Evolutionary conservation across 1,140 invertebrate species (phyloP).

Genomic region (Papilio aristodemus): DNA sequence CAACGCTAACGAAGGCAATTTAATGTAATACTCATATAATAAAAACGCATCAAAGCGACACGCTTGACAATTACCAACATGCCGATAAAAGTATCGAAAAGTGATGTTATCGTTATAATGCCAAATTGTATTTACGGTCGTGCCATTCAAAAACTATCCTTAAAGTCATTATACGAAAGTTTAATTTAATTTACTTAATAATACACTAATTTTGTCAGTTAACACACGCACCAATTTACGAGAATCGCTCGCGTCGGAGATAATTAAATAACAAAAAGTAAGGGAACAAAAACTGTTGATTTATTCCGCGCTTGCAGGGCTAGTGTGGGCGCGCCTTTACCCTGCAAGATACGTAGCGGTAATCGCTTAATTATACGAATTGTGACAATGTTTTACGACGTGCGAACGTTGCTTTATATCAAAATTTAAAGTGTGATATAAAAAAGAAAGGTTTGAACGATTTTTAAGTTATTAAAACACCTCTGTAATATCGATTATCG

Average conservation of each 20-base stretch:
- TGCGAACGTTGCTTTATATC: conserved; percentile 27
- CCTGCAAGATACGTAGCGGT: conserved; percentile 39
- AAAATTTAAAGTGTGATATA: neutral
- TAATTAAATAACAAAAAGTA: conserved; percentile 73
- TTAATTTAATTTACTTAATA: conserved; percentile 20
- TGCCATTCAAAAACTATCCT: conserved; percentile 36
- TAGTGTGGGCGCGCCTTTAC: conserved; percentile 46
- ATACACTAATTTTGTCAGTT: conserved; percentile 35
- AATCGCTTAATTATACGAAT: conserved; percentile 52
- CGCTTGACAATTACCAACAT: conserved; percentile 50
- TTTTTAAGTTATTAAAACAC: neutral
- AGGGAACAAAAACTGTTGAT: conserved; percentile 61
- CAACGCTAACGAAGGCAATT: conserved; percentile 39
- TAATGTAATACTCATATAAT: conserved; percentile 44
- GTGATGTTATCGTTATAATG: conserved; percentile 51
- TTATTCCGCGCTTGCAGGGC: conserved; percentile 48
- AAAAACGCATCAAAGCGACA: conserved; percentile 45
- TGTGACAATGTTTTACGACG: conserved; percentile 38
- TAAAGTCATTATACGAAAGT: conserved; percentile 26
- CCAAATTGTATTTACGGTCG: conserved; percentile 27
- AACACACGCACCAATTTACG: conserved; percentile 60
- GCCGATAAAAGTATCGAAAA: conserved; percentile 52
- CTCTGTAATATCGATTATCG: too few species aligned
- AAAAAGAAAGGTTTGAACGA: neutral
- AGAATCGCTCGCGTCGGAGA: conserved; percentile 58